Conservation (phyloP, 2,888 invertebrate species). For the Cyaniris semiargus region DNA sequence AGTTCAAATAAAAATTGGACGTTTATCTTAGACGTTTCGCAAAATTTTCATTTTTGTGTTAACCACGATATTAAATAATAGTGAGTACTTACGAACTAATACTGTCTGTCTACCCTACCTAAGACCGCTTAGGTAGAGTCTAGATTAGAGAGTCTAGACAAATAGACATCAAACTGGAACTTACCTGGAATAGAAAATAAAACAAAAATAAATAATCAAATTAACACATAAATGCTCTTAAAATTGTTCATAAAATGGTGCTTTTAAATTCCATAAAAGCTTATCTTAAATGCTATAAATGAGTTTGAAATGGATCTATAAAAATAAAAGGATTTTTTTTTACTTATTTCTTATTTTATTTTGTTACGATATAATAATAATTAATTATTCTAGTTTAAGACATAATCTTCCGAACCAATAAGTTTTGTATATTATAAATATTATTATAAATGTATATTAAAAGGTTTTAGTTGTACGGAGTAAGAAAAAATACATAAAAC, state of each 20-base stretch:
- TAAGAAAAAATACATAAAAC: too few species aligned
- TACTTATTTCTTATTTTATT: not conserved
- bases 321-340: not conserved
- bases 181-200: conserved; percentile 11
- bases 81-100: not conserved
- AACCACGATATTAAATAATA: not conserved
- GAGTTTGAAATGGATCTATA: not conserved
- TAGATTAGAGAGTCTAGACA: not conserved
- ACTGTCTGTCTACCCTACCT: too few species aligned
- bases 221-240: conserved; percentile 13
- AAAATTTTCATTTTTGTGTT: too few species aligned
- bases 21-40: too few species aligned
- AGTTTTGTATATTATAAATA: too few species aligned
- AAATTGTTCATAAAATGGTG: conserved; percentile 1
- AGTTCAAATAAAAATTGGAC: not conserved
- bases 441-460: too few species aligned
- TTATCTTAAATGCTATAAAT: conserved; percentile 4
- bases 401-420: too few species aligned
- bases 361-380: too few species aligned
- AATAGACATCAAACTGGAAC: conserved; percentile 5
- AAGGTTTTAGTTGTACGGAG: too few species aligned
- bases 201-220: not conserved
- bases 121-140: not conserved
- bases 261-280: conserved; percentile 11
- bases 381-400: too few species aligned